Evolutionary conservation across 2,113 vertebrate genomes (phyloP).

Genomic region (Dissostichus mawsoni): DNA sequence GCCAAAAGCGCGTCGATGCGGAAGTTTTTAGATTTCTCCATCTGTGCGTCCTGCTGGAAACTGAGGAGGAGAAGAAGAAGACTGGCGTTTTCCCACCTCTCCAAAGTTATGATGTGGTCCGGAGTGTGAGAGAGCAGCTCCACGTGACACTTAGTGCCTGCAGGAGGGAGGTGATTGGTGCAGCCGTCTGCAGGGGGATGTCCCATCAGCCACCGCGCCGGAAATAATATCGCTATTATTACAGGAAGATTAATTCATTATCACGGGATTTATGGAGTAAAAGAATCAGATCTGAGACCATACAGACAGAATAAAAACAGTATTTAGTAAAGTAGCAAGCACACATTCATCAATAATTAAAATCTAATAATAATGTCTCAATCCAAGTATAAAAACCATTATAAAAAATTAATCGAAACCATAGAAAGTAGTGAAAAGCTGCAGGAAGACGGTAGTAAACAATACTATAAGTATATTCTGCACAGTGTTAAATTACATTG

Average conservation of each 20-base stretch:
- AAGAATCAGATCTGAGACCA: too few relatives aligned
- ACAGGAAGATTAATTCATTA: slow-evolving; percentile 25
- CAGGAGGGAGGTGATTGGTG: slow-evolving; percentile 78
- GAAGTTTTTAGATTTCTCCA: slow-evolving; percentile 99
- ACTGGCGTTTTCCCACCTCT: slow-evolving; percentile 68
- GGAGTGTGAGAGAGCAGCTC: slow-evolving; percentile 72
- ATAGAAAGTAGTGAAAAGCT: too few relatives aligned
- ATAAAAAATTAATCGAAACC: too few relatives aligned
- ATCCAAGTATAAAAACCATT: too few relatives aligned
- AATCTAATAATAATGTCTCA: too few relatives aligned
- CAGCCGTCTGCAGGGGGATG: slow-evolving; percentile 56
- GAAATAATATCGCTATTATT: slow-evolving; percentile 1
- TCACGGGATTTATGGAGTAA: neutral
- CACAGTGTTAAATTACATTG: too few relatives aligned
- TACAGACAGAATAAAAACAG: too few relatives aligned
- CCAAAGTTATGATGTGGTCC: slow-evolving; percentile 75
- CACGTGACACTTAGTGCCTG: slow-evolving; percentile 74
- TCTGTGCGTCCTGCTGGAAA: slow-evolving; percentile 76
- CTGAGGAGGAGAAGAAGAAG: slow-evolving; percentile 58
- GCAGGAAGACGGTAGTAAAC: too few relatives aligned
- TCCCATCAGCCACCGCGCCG: slow-evolving; percentile 53
- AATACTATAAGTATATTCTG: too few relatives aligned
- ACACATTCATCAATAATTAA: too few relatives aligned
- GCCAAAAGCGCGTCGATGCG: slow-evolving; percentile 96
- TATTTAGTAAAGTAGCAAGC: too few relatives aligned